A percentile compares a stretch with the other conserved stretches of the same genome.
These are phyloP conservation scores for Falco columbarius DNA, from an alignment of 2,797 vertebrate species.

Conservation along the genomic window DNA sequence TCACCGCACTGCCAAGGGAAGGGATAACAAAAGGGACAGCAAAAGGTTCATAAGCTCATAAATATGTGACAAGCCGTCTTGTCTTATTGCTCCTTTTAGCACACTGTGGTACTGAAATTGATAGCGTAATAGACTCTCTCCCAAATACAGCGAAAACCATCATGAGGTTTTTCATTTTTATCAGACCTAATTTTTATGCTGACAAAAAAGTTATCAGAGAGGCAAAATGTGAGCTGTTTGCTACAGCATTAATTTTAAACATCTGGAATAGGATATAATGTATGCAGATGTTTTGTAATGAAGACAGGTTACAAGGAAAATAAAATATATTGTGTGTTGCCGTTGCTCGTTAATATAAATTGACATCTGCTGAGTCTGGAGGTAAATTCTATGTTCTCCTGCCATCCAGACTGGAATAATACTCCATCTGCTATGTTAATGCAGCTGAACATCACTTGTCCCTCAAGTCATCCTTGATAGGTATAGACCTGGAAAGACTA, in stretches of 20 bases:
- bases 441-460: slow-evolving; percentile 43
- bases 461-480: slow-evolving; percentile 36
- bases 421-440: slow-evolving; percentile 36
- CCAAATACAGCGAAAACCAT: background rate
- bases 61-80: slow-evolving; percentile 49
- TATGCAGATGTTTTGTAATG: slow-evolving; percentile 62
- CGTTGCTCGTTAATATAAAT: slow-evolving; percentile 68
- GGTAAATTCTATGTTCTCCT: slow-evolving; percentile 32
- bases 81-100: slow-evolving; percentile 42
- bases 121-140: background rate
- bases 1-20: background rate
- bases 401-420: slow-evolving; percentile 24
- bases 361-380: slow-evolving; percentile 62
- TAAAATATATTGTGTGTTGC: slow-evolving; percentile 56
- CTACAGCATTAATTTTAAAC: slow-evolving; percentile 39
- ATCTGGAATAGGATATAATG: slow-evolving; percentile 25
- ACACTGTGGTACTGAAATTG: background rate
- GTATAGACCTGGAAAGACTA: background rate
- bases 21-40: slow-evolving; percentile 58
- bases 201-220: slow-evolving; percentile 35
- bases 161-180: background rate
- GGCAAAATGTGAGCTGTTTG: background rate
- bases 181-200: slow-evolving; percentile 11
- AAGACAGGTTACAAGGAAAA: slow-evolving; percentile 65
- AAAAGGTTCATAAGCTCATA: slow-evolving; percentile 40